Conservation (phyloP, 2,888 invertebrate genomes). For the Salpingus planirostris region DNA sequence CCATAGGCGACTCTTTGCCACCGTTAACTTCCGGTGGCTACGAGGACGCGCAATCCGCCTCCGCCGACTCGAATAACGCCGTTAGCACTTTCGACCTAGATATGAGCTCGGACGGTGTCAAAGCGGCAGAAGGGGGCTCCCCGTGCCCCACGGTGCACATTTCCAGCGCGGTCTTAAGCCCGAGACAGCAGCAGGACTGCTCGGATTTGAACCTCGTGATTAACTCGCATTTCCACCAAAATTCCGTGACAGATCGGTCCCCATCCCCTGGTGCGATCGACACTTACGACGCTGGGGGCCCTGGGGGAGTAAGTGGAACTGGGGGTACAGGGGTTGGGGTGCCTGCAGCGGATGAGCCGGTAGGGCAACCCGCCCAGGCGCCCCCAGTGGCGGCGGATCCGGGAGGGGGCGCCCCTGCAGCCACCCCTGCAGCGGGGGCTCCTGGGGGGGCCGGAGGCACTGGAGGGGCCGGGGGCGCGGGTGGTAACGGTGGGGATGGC, state of each 20-base stretch:
- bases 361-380: constrained; percentile 27
- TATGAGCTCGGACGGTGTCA: constrained; percentile 23
- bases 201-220: constrained; percentile 62
- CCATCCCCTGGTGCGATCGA: constrained; percentile 12
- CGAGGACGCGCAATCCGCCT: constrained; percentile 9
- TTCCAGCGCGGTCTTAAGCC: constrained; percentile 44
- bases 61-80: constrained; percentile 17
- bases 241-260: constrained; percentile 23
- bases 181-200: constrained; percentile 54
- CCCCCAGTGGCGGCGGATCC: constrained; percentile 13
- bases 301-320: constrained; percentile 36
- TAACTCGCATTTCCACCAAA: constrained; percentile 57
- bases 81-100: constrained; percentile 30
- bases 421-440: constrained; percentile 9
- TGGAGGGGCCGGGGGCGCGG: constrained; percentile 20
- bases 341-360: constrained; percentile 29
- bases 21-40: constrained; percentile 5
- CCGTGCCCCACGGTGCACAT: constrained; percentile 50
- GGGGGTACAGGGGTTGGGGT: no score
- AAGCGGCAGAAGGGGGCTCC: constrained; percentile 17
- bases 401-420: constrained; percentile 18
- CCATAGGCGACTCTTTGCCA: constrained; percentile 17
- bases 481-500: constrained; percentile 18
- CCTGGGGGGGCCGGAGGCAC: constrained; percentile 16
- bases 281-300: constrained; percentile 33